Percentiles rank a stretch among this genome's conserved stretches.
phyloP scores from a whole-genome alignment of 2,797 vertebrate genomes.

The Channa striata region DNA sequence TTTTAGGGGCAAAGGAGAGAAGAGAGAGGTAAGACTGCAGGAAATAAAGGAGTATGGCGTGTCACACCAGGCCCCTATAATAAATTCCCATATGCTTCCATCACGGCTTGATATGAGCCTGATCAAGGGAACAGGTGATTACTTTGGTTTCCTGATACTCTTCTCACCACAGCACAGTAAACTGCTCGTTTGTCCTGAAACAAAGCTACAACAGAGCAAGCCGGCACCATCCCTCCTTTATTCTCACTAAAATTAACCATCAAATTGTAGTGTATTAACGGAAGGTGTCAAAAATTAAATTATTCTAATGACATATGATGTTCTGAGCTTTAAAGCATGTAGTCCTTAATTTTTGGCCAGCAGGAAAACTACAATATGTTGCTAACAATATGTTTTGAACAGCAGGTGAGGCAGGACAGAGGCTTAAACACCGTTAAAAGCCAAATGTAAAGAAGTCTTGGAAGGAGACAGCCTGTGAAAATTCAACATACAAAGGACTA shows the following conservation, averaged over 20 bases:
- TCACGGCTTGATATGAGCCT: constrained; percentile 75
- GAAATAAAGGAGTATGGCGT: constrained; percentile 80
- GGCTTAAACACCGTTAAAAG: constrained; percentile 7
- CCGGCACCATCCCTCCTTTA: constrained; percentile 63
- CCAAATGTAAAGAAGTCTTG: constrained; percentile 8
- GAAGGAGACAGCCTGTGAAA: constrained; percentile 28
- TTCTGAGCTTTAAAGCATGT: constrained; percentile 9
- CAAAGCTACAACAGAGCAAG: constrained; percentile 45
- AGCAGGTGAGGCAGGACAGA: neutral
- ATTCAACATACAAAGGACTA: constrained; percentile 34
- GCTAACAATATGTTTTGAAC: neutral
- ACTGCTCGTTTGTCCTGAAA: constrained; percentile 74
- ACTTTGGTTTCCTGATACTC: constrained; percentile 71
- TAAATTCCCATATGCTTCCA: constrained; percentile 81
- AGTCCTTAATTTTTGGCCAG: neutral
- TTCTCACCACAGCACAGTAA: constrained; percentile 76
- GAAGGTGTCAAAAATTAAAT: constrained; percentile 31
- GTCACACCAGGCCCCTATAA: constrained; percentile 72
- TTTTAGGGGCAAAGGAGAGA: constrained; percentile 62
- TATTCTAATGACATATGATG: constrained; percentile 30
- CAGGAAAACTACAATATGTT: constrained; percentile 16
- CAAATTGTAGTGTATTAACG: constrained; percentile 36
- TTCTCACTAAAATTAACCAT: constrained; percentile 58
- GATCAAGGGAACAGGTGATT: constrained; percentile 83
- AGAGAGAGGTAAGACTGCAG: constrained; percentile 67